A percentile compares a stretch with the other conserved stretches of the same genome.
These are phyloP conservation scores for Geopemphigus sp. DNA, from an alignment of 1,140 invertebrate species.

Conservation along the genomic window DNA sequence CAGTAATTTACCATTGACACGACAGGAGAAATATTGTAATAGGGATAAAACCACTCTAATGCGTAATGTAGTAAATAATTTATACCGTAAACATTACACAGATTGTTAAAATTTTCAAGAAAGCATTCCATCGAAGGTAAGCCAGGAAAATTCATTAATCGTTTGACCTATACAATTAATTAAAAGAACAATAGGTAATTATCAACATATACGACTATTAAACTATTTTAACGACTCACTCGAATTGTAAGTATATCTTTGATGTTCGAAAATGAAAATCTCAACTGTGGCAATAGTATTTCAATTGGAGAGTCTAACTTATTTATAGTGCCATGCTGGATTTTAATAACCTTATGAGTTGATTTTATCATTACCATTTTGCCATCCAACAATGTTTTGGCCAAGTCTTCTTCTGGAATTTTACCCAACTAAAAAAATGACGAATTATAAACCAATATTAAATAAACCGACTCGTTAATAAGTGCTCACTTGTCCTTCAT, in stretches of 20 bases:
- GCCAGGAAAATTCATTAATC: constrained; percentile 6
- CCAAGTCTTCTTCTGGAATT: constrained; percentile 55
- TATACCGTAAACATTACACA: constrained; percentile 14
- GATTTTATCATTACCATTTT: constrained; percentile 59
- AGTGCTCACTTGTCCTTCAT: constrained; percentile 59
- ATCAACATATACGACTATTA: neutral
- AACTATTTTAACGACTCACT: neutral
- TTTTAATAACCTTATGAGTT: constrained; percentile 58
- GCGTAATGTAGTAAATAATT: constrained; percentile 38
- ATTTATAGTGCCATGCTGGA: constrained; percentile 57
- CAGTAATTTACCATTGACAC: constrained; percentile 28
- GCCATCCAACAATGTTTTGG: constrained; percentile 55
- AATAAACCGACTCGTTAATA: neutral
- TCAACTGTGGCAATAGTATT: constrained; percentile 57
- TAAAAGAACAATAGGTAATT: neutral
- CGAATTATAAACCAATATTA: neutral
- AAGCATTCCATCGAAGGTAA: constrained; percentile 3
- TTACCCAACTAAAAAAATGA: constrained; percentile 55
- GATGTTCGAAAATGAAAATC: constrained; percentile 50
- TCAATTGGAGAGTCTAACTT: constrained; percentile 57
- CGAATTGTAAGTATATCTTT: constrained; percentile 37
- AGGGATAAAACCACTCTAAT: constrained; percentile 40
- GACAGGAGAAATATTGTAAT: constrained; percentile 36
- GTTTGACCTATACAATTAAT: constrained; percentile 22
- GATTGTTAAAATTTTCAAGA: constrained; percentile 35